These are phyloP conservation scores for Drosophila paulistorum DNA, from an alignment of 1,140 invertebrate species.

Conservation along the genomic window DNA sequence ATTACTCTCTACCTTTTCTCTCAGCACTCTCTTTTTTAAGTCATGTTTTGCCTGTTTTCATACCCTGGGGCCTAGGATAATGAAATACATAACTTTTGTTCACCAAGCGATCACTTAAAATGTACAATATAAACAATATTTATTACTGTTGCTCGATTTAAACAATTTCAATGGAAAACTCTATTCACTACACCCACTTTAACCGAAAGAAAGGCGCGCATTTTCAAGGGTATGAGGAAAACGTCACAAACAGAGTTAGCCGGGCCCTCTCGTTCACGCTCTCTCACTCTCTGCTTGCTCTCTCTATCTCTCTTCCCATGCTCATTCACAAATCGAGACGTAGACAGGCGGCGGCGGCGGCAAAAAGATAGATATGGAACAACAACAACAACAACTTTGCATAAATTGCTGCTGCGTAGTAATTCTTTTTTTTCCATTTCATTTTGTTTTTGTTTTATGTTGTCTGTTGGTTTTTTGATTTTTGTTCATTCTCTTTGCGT, in stretches of 20 bases:
- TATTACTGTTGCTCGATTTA: no score
- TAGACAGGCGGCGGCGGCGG: constrained; percentile 31
- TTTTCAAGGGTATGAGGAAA: constrained; percentile 2
- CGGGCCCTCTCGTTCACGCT: neutral
- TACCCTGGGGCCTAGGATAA: neutral
- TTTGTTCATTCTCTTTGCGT: neutral
- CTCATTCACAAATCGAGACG: constrained; percentile 17
- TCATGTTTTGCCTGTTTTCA: neutral
- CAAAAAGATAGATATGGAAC: constrained; percentile 75
- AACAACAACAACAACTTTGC: constrained; percentile 48
- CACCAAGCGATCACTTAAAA: neutral
- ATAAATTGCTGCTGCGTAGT: constrained; percentile 82
- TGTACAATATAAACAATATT: no score
- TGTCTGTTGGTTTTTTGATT: constrained; percentile 56
- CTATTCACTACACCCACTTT: no score
- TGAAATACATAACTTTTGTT: neutral
- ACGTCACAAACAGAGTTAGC: constrained; percentile 4
- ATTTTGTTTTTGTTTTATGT: constrained; percentile 12
- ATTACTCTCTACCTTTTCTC: neutral
- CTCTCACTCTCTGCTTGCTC: neutral
- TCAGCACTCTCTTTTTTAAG: constrained; percentile 2
- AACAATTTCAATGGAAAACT: no score
- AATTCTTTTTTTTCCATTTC: constrained; percentile 61
- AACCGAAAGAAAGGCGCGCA: neutral
- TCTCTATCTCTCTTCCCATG: constrained; percentile 13